These are phyloP conservation scores for Drosophila mojavensis DNA, from an alignment of 1,140 invertebrate species.

Conservation along the genomic window DNA sequence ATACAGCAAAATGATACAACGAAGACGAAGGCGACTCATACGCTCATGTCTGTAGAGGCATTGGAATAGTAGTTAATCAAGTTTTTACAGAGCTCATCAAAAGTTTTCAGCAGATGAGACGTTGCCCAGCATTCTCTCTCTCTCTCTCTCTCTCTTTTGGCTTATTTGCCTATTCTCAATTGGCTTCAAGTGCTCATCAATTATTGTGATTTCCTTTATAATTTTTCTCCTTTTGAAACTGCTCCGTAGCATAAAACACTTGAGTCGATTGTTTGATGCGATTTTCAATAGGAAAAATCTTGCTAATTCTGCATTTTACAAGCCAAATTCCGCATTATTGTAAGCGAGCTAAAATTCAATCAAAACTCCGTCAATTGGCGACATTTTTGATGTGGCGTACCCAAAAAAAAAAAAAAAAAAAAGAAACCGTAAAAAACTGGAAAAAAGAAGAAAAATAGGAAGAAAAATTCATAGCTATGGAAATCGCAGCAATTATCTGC, in stretches of 20 bases:
- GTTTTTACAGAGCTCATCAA: background rate
- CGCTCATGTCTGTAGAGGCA: background rate
- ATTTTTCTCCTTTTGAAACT: background rate
- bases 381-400: conserved; percentile 6
- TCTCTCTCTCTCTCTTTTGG: background rate
- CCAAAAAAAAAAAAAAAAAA: conserved; percentile 19
- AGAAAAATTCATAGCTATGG: conserved; percentile 50
- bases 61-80: background rate
- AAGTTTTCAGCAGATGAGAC: no score
- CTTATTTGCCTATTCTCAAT: background rate
- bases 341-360: conserved; percentile 68
- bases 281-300: conserved; percentile 32
- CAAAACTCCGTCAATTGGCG: conserved; percentile 47
- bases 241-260: conserved; percentile 18
- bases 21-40: background rate
- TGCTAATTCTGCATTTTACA: conserved; percentile 42
- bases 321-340: conserved; percentile 53
- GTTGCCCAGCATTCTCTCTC: no score
- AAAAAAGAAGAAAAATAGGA: conserved; percentile 5
- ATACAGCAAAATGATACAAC: background rate
- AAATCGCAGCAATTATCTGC: conserved; percentile 75
- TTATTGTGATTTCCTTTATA: background rate
- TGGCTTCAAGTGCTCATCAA: conserved; percentile 5
- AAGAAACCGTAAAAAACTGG: conserved; percentile 9
- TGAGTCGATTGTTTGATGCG: conserved; percentile 35